Percentiles rank a stretch among this genome's conserved stretches.
These are phyloP conservation scores for Masticophis lateralis DNA, from an alignment of 2,797 vertebrate genomes.

Conservation along the genomic window DNA sequence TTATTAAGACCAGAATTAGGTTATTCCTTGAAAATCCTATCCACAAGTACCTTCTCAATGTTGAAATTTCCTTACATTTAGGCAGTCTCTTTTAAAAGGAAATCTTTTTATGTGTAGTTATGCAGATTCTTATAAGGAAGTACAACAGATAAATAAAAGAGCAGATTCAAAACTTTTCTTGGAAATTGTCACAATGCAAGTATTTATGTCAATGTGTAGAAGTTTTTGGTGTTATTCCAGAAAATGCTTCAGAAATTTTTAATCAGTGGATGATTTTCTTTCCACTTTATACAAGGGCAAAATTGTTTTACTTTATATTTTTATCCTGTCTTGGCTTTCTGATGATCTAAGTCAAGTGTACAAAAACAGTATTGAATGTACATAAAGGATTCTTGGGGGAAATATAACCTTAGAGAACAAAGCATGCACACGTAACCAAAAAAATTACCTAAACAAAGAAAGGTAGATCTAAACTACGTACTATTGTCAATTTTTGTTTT, in stretches of 20 bases:
- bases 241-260: background rate
- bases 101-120: background rate
- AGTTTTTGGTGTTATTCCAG: background rate
- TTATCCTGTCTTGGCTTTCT: background rate
- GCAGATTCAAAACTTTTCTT: background rate
- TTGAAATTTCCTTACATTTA: background rate
- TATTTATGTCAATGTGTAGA: background rate
- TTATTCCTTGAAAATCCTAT: conserved; percentile 27
- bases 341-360: background rate
- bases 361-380: background rate
- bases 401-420: background rate
- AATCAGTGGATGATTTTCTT: background rate
- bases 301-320: background rate
- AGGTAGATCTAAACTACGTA: background rate
- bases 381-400: background rate
- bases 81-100: background rate
- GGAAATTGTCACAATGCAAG: background rate
- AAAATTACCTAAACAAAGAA: background rate
- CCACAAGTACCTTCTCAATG: conserved; percentile 8
- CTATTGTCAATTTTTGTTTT: background rate
- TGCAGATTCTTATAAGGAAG: background rate
- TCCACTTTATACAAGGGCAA: background rate
- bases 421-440: background rate
- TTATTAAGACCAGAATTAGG: conserved; percentile 11
- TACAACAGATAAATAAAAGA: background rate